Evolutionary conservation across 2,113 vertebrate species (phyloP).

Genomic region (Austrofundulus limnaeus): DNA sequence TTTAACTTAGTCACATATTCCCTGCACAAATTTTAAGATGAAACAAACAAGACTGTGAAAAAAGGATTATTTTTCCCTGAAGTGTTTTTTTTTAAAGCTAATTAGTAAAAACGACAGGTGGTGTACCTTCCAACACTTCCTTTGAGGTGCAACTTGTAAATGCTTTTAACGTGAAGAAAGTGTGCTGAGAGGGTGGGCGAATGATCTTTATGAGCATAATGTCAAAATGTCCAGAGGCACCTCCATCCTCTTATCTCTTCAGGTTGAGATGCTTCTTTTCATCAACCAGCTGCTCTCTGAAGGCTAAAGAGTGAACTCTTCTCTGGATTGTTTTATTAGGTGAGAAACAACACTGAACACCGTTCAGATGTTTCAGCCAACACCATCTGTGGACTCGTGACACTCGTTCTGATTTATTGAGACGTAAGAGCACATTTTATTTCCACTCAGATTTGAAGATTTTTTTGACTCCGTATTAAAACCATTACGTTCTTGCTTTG

Average conservation of each 20-base stretch:
- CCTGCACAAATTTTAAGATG: neutral
- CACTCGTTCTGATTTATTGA: neutral
- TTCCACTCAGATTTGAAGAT: too few species aligned
- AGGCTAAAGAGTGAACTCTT: slow-evolving; percentile 4
- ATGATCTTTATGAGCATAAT: slow-evolving; percentile 47
- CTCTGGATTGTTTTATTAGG: too few species aligned
- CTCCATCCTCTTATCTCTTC: slow-evolving; percentile 8
- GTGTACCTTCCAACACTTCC: too few species aligned
- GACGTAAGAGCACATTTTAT: neutral
- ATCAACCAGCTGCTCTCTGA: slow-evolving; percentile 21
- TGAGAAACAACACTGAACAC: too few species aligned
- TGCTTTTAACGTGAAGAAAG: slow-evolving; percentile 42
- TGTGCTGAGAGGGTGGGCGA: slow-evolving; percentile 5
- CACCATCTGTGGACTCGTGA: neutral
- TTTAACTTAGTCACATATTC: too few species aligned
- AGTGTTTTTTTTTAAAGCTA: slow-evolving; percentile 33
- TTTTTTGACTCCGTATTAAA: too few species aligned
- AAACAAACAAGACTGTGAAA: too few species aligned
- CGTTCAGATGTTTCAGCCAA: neutral
- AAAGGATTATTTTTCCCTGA: slow-evolving; percentile 16
- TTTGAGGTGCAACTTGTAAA: slow-evolving; percentile 55
- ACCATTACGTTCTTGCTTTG: too few species aligned
- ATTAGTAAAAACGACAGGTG: slow-evolving; percentile 66
- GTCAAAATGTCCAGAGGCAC: slow-evolving; percentile 21
- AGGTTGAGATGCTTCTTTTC: slow-evolving; percentile 34